Base-by-base conservation (phyloP, 2,797 vertebrate genomes). In the Balearica regulorum region DNA sequence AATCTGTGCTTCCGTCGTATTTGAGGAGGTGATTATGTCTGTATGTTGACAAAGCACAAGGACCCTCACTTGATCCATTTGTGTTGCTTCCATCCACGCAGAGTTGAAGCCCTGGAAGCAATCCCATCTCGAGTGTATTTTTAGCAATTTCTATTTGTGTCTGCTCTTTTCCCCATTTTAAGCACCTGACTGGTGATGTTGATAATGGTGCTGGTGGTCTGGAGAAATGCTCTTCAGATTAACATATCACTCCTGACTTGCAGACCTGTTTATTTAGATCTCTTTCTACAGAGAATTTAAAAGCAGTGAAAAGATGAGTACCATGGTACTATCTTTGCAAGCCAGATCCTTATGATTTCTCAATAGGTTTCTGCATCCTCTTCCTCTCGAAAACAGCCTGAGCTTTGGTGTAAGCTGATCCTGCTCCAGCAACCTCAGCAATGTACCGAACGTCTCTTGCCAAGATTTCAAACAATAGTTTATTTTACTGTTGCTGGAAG, bases 401-500 rank as follows among this genome's bases (percentile, higher is more conserved):
- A 79, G 66, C 80, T 75, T 53, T 66, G 90, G 90, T 31, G 80
- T 83, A 19, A 83, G 6, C 46, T 81, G 83, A 66, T 86, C 58
- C 64, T 41, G 24, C 82, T 81, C 58, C 82, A 83, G 88, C 79
- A 90, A 9, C 83, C 89, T 70, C 96, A 96, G 91, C 89, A 64
- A 43, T 46, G 87, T 89, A 9, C 53, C 6, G 3, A 41, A 24
- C 3, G 46, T 28, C 37, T 16, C 57, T 28, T 90, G 93, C 97
- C 96, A 96, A 79, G 85, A 6, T 90, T 71, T 94, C 94, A 94
- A 28, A 92, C 87, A 93, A 76, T 94, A 92, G 82, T 53, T 94
- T 83, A 49, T 94, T 83, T 66, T 89, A 55, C 87, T 91, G 92
- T 66, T 88, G 87, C 90, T 97, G 94, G 90, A 70, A 83, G 94